Percentiles rank a stretch among this genome's conserved stretches.
Evolutionary conservation across 2,113 vertebrate genomes (phyloP).

Genomic region (Phaethon lepturus): DNA sequence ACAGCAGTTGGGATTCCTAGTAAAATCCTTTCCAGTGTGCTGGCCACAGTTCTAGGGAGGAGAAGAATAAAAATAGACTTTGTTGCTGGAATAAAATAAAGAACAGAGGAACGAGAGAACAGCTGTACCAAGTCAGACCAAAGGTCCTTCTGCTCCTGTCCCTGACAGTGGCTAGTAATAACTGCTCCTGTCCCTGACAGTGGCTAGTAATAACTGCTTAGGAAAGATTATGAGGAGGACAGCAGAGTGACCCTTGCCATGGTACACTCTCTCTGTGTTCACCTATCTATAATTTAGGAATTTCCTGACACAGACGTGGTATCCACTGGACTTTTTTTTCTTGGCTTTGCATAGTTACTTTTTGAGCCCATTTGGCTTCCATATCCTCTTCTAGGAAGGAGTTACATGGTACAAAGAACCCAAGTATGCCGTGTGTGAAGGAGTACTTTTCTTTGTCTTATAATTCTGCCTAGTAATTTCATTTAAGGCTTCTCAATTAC

Average conservation of each 20-base stretch:
- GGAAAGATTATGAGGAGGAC: neutral
- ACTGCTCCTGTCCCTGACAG: neutral
- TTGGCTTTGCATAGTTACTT: neutral
- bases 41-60: neutral
- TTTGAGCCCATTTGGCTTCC: neutral
- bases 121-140: slow-evolving; percentile 15
- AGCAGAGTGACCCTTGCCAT: neutral
- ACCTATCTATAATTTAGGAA: neutral
- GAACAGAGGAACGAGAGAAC: slow-evolving; percentile 47
- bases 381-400: neutral
- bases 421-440: fast-evolving
- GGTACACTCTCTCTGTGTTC: neutral
- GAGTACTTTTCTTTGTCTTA: neutral
- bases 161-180: neutral
- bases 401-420: neutral
- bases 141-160: slow-evolving; percentile 41
- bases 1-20: slow-evolving; percentile 5
- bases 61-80: slow-evolving; percentile 53
- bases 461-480: neutral
- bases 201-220: neutral
- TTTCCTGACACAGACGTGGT: neutral
- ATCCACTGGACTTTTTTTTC: neutral
- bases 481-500: neutral
- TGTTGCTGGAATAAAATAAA: slow-evolving; percentile 41
- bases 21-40: slow-evolving; percentile 8